A percentile compares a stretch with the other conserved stretches of the same genome.
These are phyloP conservation scores for Scomber colias DNA, from an alignment of 2,113 vertebrate genomes.

Conservation along the genomic window DNA sequence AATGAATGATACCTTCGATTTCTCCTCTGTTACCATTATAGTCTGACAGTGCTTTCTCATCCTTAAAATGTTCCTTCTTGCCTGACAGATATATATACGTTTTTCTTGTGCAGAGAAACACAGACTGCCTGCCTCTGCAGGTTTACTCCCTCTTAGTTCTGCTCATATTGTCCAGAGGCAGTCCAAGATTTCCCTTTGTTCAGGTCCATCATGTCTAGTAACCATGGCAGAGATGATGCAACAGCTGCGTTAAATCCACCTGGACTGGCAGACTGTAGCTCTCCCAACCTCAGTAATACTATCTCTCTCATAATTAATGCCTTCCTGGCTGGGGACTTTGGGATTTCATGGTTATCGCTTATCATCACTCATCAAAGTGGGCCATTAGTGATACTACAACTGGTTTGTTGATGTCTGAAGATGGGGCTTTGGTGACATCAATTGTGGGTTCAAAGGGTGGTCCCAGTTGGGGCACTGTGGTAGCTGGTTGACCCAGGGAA, in stretches of 20 bases:
- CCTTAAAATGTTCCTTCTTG: slow-evolving; percentile 11
- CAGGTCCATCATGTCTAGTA: slow-evolving; percentile 6
- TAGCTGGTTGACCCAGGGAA: slow-evolving; percentile 62
- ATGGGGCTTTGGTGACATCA: slow-evolving; percentile 37
- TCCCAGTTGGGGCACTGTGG: slow-evolving; percentile 46
- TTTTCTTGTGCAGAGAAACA: slow-evolving; percentile 18
- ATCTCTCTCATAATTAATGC: slow-evolving; percentile 27
- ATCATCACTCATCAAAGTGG: slow-evolving; percentile 60
- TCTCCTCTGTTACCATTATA: background rate
- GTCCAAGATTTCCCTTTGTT: slow-evolving; percentile 12
- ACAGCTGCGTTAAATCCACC: slow-evolving; percentile 41
- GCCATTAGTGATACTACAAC: slow-evolving; percentile 69
- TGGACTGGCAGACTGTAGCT: slow-evolving; percentile 5
- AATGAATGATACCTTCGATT: slow-evolving; percentile 20
- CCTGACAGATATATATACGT: background rate
- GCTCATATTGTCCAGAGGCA: slow-evolving; percentile 27
- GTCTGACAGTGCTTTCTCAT: background rate
- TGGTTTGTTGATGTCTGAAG: slow-evolving; percentile 59
- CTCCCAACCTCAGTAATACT: slow-evolving; percentile 9
- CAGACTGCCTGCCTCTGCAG: slow-evolving; percentile 8
- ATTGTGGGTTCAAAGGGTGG: slow-evolving; percentile 48
- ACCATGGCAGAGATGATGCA: slow-evolving; percentile 34
- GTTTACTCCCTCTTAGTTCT: slow-evolving; percentile 24
- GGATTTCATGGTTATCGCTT: background rate
- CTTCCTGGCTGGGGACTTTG: background rate